phyloP scores from a whole-genome alignment of 2,113 vertebrate genomes.

The Parus major region DNA sequence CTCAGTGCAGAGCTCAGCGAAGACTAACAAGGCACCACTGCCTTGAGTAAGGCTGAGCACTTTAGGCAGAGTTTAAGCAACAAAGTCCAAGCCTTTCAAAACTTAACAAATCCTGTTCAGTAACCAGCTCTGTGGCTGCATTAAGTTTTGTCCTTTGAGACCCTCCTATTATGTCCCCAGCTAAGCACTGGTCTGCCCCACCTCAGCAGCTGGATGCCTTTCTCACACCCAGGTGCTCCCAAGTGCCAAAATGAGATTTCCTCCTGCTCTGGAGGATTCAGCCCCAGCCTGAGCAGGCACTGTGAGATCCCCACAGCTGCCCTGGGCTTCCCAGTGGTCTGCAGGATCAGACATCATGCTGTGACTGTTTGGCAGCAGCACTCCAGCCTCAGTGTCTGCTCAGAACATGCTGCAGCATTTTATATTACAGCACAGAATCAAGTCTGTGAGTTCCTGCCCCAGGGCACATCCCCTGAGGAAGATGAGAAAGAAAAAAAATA shows the following conservation, averaged over 20 bases:
- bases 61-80: neutral
- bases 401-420: neutral
- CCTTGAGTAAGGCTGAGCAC: neutral
- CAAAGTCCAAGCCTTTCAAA: neutral
- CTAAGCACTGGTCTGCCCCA: neutral
- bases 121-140: neutral
- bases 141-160: neutral
- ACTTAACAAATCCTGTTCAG: neutral
- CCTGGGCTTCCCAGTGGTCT: neutral
- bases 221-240: neutral
- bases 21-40: neutral
- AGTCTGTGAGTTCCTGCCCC: neutral
- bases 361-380: neutral
- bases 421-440: neutral
- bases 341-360: accelerated
- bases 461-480: neutral
- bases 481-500: neutral
- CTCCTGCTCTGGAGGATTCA: neutral
- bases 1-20: neutral
- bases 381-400: neutral
- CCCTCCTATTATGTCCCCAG: neutral
- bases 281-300: neutral
- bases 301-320: neutral
- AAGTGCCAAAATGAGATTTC: neutral
- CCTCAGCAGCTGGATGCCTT: neutral